Evolutionary conservation across 2,113 vertebrate genomes (phyloP).

Genomic region (Pholis gunnellus): DNA sequence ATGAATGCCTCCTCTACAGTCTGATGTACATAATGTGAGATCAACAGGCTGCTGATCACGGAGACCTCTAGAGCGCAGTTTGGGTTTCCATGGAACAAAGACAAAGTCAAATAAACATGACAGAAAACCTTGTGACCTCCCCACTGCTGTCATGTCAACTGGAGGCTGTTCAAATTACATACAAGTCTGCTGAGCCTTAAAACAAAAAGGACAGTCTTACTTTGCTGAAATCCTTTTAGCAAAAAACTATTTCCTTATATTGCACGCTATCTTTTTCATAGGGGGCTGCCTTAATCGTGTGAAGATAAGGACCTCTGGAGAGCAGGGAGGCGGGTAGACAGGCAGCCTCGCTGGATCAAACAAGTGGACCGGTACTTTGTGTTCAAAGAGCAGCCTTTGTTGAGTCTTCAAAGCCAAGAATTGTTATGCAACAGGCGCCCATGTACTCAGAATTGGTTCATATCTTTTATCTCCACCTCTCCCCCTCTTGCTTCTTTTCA

Average conservation of each 20-base stretch:
- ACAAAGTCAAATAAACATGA: conserved; percentile 49
- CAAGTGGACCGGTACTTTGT: conserved; percentile 56
- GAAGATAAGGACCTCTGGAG: conserved; percentile 31
- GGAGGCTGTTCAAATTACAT: conserved; percentile 36
- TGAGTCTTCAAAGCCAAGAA: conserved; percentile 73
- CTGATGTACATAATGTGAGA: conserved; percentile 15
- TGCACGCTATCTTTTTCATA: background rate
- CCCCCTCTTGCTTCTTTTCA: conserved; percentile 29
- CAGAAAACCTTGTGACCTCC: conserved; percentile 27
- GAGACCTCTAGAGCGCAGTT: conserved; percentile 37
- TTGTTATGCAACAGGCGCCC: conserved; percentile 72
- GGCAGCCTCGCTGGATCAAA: conserved; percentile 64
- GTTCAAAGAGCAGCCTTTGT: conserved; percentile 70
- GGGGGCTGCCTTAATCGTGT: background rate
- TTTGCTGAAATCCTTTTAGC: too few relatives aligned
- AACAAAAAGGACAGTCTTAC: background rate
- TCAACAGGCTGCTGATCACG: conserved; percentile 13
- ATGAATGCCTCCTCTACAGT: conserved; percentile 2
- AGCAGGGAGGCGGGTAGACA: conserved; percentile 16
- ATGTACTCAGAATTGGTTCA: conserved; percentile 68
- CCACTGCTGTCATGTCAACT: conserved; percentile 28
- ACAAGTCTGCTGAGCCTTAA: background rate
- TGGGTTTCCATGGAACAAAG: conserved; percentile 44
- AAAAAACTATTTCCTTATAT: background rate
- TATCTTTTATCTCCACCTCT: conserved; percentile 62